A percentile compares a stretch with the other conserved stretches of the same genome.
phyloP scores from a whole-genome alignment of 2,888 invertebrate species.

The Athetis lepigone region DNA sequence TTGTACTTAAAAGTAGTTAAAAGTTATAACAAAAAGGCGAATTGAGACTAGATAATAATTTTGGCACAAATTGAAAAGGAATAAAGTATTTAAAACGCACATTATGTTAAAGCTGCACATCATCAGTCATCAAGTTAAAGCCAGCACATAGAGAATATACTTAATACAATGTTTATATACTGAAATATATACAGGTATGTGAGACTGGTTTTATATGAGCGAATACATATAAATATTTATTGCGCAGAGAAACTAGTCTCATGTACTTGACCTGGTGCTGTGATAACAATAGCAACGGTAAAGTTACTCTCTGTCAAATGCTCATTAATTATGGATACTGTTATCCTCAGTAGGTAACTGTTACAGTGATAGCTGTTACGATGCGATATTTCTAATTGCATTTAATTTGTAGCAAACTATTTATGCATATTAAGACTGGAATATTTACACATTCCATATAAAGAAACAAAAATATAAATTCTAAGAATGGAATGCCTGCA shows the following conservation, averaged over 20 bases:
- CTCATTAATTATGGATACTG: conserved; percentile 31
- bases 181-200: conserved; percentile 44
- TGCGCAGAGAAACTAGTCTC: conserved; percentile 39
- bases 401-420: conserved; percentile 7
- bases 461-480: too few species aligned
- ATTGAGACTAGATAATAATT: conserved; percentile 49
- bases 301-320: conserved; percentile 63
- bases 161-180: conserved; percentile 40
- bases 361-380: background rate
- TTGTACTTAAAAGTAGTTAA: conserved; percentile 41
- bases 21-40: conserved; percentile 28
- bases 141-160: conserved; percentile 61
- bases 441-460: conserved; percentile 3
- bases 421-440: conserved; percentile 1
- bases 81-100: conserved; percentile 56
- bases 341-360: background rate
- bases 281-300: conserved; percentile 46
- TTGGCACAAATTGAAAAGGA: conserved; percentile 57
- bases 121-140: conserved; percentile 57
- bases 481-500: background rate
- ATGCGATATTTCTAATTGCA: conserved; percentile 3
- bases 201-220: conserved; percentile 45
- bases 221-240: conserved; percentile 29
- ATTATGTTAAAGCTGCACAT: conserved; percentile 56
- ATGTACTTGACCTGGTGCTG: conserved; percentile 47